Evolutionary conservation across 2,888 invertebrate species (phyloP).

Genomic region (Acholoe squamosa): DNA sequence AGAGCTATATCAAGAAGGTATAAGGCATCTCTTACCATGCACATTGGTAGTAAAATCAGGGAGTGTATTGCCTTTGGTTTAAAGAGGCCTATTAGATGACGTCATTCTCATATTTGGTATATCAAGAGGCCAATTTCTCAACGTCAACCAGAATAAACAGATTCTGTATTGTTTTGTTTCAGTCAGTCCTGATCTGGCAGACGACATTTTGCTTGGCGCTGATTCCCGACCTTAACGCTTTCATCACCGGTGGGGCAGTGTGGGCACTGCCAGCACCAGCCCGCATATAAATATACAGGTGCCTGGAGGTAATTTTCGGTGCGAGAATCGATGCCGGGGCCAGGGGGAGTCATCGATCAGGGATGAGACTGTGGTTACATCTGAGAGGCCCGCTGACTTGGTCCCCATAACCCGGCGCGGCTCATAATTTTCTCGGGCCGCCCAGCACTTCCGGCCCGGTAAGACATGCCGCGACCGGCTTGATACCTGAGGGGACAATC

Average conservation of each 20-base stretch:
- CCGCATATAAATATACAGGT: slow-evolving; percentile 48
- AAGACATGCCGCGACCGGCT: slow-evolving; percentile 2
- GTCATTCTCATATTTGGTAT: too few species aligned
- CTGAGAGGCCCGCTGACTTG: slow-evolving; percentile 36
- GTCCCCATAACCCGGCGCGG: slow-evolving; percentile 8
- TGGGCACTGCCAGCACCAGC: not conserved
- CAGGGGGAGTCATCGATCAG: slow-evolving; percentile 7
- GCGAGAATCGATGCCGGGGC: not conserved
- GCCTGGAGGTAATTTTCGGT: slow-evolving; percentile 43
- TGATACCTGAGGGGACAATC: slow-evolving; percentile 8
- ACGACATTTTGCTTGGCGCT: not conserved
- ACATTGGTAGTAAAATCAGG: too few species aligned
- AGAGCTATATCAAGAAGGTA: too few species aligned
- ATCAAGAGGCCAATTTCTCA: too few species aligned
- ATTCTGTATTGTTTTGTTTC: not conserved
- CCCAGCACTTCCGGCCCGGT: slow-evolving; percentile 48
- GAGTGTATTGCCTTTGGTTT: too few species aligned
- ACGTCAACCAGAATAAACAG: not conserved
- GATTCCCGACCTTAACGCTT: not conserved
- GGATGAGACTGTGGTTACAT: slow-evolving; percentile 48
- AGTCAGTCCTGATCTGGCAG: not conserved
- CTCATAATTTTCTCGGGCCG: slow-evolving; percentile 57
- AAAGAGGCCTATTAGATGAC: too few species aligned
- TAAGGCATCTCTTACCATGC: too few species aligned
- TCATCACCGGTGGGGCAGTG: not conserved